Percentiles rank a stretch among this genome's conserved stretches.
Evolutionary conservation across 2,888 invertebrate genomes (phyloP).

Genomic region (Pelosia muscerda): DNA sequence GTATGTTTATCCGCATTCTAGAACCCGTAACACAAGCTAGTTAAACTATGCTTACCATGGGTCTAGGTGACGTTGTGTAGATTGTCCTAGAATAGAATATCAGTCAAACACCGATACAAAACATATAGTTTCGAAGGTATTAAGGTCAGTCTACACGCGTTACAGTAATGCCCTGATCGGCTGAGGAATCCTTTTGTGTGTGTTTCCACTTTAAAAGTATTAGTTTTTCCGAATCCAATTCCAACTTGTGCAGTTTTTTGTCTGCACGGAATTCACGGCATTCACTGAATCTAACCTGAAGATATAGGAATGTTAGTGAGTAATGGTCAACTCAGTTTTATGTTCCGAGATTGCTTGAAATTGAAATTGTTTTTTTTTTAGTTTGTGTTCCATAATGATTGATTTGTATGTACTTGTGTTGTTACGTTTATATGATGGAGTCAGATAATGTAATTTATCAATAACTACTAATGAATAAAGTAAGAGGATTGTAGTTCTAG

Average conservation of each 20-base stretch:
- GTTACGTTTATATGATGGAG: background rate
- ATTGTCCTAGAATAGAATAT: no score
- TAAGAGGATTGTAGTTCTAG: background rate
- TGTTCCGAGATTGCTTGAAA: constrained; percentile 32
- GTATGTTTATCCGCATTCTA: no score
- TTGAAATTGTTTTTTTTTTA: constrained; percentile 15
- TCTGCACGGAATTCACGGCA: constrained; percentile 57
- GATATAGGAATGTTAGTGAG: constrained; percentile 49
- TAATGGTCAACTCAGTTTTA: constrained; percentile 45
- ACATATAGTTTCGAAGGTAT: constrained; percentile 38
- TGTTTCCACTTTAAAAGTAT: constrained; percentile 60
- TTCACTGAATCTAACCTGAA: constrained; percentile 56
- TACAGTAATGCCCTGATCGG: constrained; percentile 31
- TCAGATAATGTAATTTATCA: no score
- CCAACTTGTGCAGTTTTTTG: constrained; percentile 61
- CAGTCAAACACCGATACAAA: constrained; percentile 5
- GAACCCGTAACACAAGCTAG: no score
- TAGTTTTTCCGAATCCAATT: constrained; percentile 69
- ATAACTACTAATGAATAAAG: background rate
- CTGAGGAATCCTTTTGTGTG: constrained; percentile 66
- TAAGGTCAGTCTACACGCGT: constrained; percentile 62
- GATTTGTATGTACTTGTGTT: background rate
- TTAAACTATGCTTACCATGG: no score
- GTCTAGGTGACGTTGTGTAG: no score
- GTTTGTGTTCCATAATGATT: no score